These are phyloP conservation scores for Notodonta ziczac DNA, from an alignment of 2,888 invertebrate genomes.

Conservation along the genomic window DNA sequence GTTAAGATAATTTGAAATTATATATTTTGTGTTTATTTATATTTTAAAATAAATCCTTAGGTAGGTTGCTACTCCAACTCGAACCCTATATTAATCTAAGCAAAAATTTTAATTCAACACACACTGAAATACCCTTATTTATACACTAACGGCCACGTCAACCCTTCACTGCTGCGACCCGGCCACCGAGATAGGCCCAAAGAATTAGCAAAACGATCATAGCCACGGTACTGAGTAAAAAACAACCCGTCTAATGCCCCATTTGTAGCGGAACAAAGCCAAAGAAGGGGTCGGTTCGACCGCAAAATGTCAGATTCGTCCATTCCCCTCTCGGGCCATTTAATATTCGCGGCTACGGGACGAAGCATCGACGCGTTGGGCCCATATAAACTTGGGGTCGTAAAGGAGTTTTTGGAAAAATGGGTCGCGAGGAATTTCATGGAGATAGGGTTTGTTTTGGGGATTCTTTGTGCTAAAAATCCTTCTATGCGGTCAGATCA, in stretches of 20 bases:
- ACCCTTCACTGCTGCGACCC: slow-evolving; percentile 1
- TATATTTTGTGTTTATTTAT: no score
- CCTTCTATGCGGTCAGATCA: no score
- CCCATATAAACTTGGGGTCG: slow-evolving; percentile 4
- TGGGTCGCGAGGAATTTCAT: background rate
- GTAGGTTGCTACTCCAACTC: background rate
- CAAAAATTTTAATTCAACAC: slow-evolving; percentile 1
- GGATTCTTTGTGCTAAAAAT: background rate
- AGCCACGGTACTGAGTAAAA: slow-evolving; percentile 10
- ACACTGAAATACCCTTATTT: background rate
- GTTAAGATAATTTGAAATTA: no score
- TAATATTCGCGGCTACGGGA: slow-evolving; percentile 23
- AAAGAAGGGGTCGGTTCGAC: slow-evolving; percentile 20
- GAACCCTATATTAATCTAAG: background rate
- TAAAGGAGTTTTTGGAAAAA: background rate
- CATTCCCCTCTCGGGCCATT: slow-evolving; percentile 34
- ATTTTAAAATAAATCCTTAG: no score
- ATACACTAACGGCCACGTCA: slow-evolving; percentile 4
- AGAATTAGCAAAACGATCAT: slow-evolving; percentile 17
- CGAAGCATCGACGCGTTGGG: slow-evolving; percentile 12
- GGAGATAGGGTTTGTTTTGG: background rate
- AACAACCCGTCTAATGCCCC: slow-evolving; percentile 24
- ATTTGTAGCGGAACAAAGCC: slow-evolving; percentile 27
- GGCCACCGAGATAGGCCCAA: slow-evolving; percentile 6
- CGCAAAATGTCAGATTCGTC: slow-evolving; percentile 31